These are phyloP conservation scores for Halichondria panicea DNA, from an alignment of 37 sponge, comb jelly and placozoan genomes.

Conservation along the genomic window DNA sequence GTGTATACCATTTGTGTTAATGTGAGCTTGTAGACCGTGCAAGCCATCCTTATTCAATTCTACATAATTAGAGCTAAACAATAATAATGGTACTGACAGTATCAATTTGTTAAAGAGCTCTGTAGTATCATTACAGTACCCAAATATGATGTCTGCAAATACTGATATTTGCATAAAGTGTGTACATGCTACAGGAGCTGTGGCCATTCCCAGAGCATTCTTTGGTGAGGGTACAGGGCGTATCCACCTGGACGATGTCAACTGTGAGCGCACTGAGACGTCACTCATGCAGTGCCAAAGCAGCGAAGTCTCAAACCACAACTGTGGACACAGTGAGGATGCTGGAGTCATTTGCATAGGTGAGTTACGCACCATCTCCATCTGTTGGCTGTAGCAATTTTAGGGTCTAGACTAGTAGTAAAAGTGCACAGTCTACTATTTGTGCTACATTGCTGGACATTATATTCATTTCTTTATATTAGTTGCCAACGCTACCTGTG, in stretches of 20 bases:
- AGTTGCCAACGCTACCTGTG: not conserved
- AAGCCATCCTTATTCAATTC: too few relatives aligned
- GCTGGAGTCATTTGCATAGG: slow-evolving; percentile 48
- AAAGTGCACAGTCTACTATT: not conserved
- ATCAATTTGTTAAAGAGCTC: not conserved
- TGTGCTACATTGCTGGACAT: not conserved
- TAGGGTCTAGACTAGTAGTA: not conserved
- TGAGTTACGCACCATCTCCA: not conserved
- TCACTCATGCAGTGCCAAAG: slow-evolving; percentile 5
- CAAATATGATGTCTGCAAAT: not conserved
- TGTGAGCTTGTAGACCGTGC: too few relatives aligned
- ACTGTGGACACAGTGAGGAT: slow-evolving; percentile 37
- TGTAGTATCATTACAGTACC: not conserved
- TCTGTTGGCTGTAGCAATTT: not conserved
- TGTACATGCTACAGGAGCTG: not conserved
- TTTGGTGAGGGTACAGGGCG: slow-evolving; percentile 27
- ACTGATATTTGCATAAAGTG: not conserved
- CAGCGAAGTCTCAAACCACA: not conserved
- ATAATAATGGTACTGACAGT: too few relatives aligned
- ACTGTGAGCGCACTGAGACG: slow-evolving; percentile 13
- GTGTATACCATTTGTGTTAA: too few relatives aligned
- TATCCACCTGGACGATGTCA: slow-evolving; percentile 26
- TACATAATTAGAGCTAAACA: too few relatives aligned
- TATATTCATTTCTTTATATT: not conserved
- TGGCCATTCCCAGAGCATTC: slow-evolving; percentile 15